Percentiles rank a stretch among this genome's conserved stretches.
phyloP scores from a whole-genome alignment of 1,140 invertebrate species.

The Drosophila tsacasi region DNA sequence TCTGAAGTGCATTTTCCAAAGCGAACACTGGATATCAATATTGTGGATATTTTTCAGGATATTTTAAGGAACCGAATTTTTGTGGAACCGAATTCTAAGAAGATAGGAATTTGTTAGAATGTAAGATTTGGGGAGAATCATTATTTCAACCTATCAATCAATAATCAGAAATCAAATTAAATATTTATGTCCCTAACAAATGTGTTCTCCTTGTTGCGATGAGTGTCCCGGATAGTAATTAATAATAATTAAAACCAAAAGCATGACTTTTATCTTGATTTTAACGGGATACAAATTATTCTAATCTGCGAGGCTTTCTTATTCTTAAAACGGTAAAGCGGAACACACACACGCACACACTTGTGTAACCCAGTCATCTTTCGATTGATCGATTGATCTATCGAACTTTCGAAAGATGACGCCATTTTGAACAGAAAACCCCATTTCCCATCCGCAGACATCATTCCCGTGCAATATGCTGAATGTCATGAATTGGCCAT shows the following conservation, averaged over 20 bases:
- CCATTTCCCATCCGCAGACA: constrained; percentile 28
- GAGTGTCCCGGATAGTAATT: not conserved
- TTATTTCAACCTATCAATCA: not conserved
- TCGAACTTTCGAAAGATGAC: constrained; percentile 14
- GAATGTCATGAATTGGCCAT: constrained; percentile 75
- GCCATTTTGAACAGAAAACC: not conserved
- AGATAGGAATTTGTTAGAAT: not conserved
- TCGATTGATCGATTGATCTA: not conserved
- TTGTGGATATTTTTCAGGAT: not conserved
- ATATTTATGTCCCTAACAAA: not conserved
- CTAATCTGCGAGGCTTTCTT: too few species aligned
- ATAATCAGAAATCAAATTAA: not conserved
- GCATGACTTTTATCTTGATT: not conserved
- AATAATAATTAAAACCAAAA: too few species aligned
- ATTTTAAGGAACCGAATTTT: too few species aligned
- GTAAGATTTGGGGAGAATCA: not conserved
- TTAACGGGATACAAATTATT: not conserved
- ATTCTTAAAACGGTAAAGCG: not conserved
- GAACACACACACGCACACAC: constrained; percentile 16
- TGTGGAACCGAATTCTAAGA: too few species aligned
- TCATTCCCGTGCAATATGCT: constrained; percentile 68
- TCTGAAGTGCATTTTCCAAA: not conserved
- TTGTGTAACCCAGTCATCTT: not conserved
- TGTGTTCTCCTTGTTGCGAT: not conserved
- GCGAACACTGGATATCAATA: too few species aligned